These are phyloP conservation scores for Aspidiotus rigidus DNA, from an alignment of 2,888 invertebrate species.

Conservation along the genomic window DNA sequence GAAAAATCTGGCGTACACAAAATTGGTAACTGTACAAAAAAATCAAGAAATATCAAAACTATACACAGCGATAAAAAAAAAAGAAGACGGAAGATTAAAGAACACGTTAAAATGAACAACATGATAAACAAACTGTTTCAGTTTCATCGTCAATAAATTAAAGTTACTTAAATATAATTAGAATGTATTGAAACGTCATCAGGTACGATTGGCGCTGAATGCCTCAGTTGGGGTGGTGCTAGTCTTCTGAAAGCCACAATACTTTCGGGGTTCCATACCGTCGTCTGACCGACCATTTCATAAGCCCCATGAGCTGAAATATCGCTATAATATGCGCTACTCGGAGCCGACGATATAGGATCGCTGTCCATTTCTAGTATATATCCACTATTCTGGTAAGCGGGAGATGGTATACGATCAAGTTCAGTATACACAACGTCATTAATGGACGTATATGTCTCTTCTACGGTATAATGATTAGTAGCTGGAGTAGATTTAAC, in stretches of 20 bases:
- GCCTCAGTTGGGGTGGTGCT: slow-evolving; percentile 1
- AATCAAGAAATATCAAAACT: not conserved
- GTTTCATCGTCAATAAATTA: not conserved
- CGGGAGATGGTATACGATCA: slow-evolving; percentile 50
- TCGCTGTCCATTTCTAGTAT: slow-evolving; percentile 37
- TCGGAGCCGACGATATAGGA: slow-evolving; percentile 56
- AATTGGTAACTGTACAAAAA: slow-evolving; percentile 21
- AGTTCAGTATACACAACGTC: slow-evolving; percentile 63
- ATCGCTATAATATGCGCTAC: slow-evolving; percentile 66
- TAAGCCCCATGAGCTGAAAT: slow-evolving; percentile 49
- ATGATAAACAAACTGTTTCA: not conserved
- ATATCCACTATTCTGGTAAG: slow-evolving; percentile 61
- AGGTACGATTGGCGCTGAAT: not conserved
- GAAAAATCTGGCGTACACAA: slow-evolving; percentile 2
- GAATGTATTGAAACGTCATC: slow-evolving; percentile 22
- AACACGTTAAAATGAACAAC: not conserved
- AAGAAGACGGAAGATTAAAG: not conserved
- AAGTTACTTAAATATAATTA: slow-evolving; percentile 24
- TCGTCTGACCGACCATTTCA: slow-evolving; percentile 51
- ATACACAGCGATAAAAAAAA: slow-evolving; percentile 1
- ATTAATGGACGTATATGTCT: slow-evolving; percentile 42
- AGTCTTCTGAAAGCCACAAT: slow-evolving; percentile 13
- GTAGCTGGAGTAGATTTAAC: slow-evolving; percentile 18
- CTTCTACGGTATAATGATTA: slow-evolving; percentile 31
- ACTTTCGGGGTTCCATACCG: slow-evolving; percentile 19